A percentile compares a stretch with the other conserved stretches of the same genome.
These are phyloP conservation scores for Pinna nobilis DNA, from an alignment of 1,140 invertebrate genomes.

Conservation along the genomic window DNA sequence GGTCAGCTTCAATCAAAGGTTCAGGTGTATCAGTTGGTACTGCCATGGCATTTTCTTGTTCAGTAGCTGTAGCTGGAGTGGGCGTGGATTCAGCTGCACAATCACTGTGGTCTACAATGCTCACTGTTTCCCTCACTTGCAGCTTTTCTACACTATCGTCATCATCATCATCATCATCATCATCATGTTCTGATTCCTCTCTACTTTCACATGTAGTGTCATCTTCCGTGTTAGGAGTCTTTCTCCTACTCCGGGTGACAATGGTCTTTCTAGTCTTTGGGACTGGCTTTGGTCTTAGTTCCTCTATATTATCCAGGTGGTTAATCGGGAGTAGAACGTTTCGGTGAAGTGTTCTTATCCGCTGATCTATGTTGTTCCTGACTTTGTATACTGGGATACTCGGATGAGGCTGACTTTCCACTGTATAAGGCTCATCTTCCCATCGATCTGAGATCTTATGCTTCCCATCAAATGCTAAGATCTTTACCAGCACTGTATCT, in stretches of 20 bases:
- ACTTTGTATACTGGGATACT: slow-evolving; percentile 23
- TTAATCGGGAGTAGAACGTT: slow-evolving; percentile 7
- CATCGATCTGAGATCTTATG: slow-evolving; percentile 20
- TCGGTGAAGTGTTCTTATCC: background rate
- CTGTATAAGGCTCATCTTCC: slow-evolving; percentile 17
- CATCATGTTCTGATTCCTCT: background rate
- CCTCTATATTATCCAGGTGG: background rate
- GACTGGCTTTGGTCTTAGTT: background rate
- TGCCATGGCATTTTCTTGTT: too few relatives aligned
- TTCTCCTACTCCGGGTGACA: background rate
- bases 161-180: slow-evolving; percentile 1
- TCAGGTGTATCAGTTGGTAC: too few relatives aligned
- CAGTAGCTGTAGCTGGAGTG: background rate
- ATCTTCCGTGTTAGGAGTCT: background rate
- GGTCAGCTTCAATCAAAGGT: too few relatives aligned
- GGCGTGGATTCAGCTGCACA: background rate
- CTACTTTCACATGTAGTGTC: too few relatives aligned
- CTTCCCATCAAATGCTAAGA: slow-evolving; percentile 25
- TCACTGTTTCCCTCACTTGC: background rate
- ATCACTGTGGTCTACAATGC: background rate
- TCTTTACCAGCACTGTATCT: slow-evolving; percentile 19
- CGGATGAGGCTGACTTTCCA: slow-evolving; percentile 1
- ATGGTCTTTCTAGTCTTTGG: background rate
- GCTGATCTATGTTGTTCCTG: background rate
- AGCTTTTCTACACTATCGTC: background rate